Evolutionary conservation across 2,113 vertebrate species (phyloP).

Genomic region (human): GRCh38 chr1:111406501-111407000

Average conservation of each 20-base stretch:
- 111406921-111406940: not conserved
- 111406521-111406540: not conserved
- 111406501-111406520: not conserved
- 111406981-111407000: not conserved
- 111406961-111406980: not conserved
- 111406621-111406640: not conserved
- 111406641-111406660: not conserved
- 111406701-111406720: not conserved
- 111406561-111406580: not conserved
- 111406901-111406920: not conserved
- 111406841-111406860: not conserved
- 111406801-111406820: not conserved
- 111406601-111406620: not conserved
- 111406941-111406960: not conserved
- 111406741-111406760: not conserved
- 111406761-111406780: not conserved
- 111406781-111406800: not conserved
- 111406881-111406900: not conserved
- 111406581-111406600: not conserved
- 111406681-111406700: not conserved
- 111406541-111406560: not conserved
- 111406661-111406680: not conserved
- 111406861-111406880: not conserved
- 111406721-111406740: not conserved
- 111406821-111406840: not conserved